A percentile compares a stretch with the other conserved stretches of the same genome.
Evolutionary conservation across 2,797 vertebrate genomes (phyloP).

Genomic region (Anas bahamensis): DNA sequence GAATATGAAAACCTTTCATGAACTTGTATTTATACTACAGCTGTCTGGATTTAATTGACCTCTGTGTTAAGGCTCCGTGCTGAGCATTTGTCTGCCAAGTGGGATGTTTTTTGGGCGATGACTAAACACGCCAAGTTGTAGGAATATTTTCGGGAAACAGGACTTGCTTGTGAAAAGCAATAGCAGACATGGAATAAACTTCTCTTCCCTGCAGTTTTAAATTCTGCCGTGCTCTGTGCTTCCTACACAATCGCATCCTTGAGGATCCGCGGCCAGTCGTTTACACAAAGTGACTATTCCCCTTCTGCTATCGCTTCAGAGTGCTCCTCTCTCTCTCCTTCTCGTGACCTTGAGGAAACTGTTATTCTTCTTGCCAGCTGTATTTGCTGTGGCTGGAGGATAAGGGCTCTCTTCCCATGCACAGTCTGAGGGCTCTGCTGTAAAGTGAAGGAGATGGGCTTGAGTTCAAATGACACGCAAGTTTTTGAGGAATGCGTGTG

Average conservation of each 20-base stretch:
- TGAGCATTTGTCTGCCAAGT: not conserved
- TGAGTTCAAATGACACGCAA: not conserved
- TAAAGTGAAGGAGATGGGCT: not conserved
- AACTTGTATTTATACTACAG: not conserved
- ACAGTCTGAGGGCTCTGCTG: not conserved
- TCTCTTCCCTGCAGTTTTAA: not conserved
- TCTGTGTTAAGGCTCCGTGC: not conserved
- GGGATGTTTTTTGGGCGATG: not conserved
- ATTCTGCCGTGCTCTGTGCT: not conserved
- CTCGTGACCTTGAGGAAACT: conserved; percentile 2
- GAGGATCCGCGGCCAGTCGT: not conserved
- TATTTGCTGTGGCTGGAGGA: not conserved
- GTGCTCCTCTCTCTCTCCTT: not conserved
- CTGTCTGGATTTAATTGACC: not conserved
- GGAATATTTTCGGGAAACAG: not conserved
- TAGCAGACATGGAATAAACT: not conserved
- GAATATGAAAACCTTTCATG: not conserved
- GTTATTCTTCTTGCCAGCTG: not conserved
- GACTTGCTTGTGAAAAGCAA: not conserved
- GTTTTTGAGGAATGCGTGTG: not conserved
- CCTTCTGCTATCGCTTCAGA: not conserved
- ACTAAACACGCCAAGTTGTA: not conserved
- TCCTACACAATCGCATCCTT: not conserved
- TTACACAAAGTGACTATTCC: not conserved
- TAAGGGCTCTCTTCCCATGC: not conserved